phyloP scores from a whole-genome alignment of 2,113 vertebrate species.

The Pachypanchax playfairii region DNA sequence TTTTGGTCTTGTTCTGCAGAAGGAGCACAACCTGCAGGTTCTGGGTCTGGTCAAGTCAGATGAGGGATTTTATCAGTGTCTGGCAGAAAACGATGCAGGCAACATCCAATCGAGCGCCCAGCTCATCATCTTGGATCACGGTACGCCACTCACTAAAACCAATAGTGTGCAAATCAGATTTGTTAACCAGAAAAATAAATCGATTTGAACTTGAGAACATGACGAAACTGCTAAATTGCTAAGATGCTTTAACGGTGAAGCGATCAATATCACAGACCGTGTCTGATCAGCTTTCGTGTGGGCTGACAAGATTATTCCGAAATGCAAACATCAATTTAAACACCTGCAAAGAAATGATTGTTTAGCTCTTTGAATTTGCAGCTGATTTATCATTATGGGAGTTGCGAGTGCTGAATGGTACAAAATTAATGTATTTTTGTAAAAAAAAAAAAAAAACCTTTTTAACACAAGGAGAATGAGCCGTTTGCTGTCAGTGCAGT shows the following conservation, averaged over 20 bases:
- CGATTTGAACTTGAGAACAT: neutral
- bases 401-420: neutral
- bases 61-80: conserved; percentile 98
- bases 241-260: neutral
- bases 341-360: conserved; percentile 5
- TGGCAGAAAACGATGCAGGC: conserved; percentile 94
- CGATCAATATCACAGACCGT: neutral
- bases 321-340: conserved; percentile 1
- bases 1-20: conserved; percentile 71
- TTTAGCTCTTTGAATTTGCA: conserved; percentile 5
- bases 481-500: neutral
- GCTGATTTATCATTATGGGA: neutral
- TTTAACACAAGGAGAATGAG: neutral
- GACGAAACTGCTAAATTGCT: conserved; percentile 9
- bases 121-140: conserved; percentile 94
- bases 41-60: conserved; percentile 96
- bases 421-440: neutral
- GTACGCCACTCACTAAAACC: conserved; percentile 76
- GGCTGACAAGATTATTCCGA: neutral
- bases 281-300: conserved; percentile 12
- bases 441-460: too few relatives aligned
- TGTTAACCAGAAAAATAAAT: conserved; percentile 3
- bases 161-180: neutral
- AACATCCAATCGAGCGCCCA: conserved; percentile 94
- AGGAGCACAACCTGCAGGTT: conserved; percentile 97